Evolutionary conservation across 2,113 vertebrate species (phyloP).

Genomic region (Chaetorhynchus papuensis): DNA sequence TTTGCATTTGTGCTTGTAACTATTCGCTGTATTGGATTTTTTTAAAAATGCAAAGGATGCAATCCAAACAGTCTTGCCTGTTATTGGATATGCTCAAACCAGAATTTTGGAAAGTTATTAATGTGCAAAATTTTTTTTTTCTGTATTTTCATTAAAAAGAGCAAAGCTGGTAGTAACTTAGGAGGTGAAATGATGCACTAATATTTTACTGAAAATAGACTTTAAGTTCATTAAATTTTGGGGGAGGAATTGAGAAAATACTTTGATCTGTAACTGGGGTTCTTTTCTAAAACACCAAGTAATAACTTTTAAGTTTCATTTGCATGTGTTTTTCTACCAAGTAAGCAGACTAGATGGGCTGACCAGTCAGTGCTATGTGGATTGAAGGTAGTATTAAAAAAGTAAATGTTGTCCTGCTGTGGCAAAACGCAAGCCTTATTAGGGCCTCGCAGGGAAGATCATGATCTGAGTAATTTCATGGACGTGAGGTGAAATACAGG

Average conservation of each 20-base stretch:
- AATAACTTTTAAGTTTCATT: neutral
- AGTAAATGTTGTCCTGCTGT: neutral
- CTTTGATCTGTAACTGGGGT: neutral
- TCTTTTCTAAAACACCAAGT: neutral
- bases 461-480: neutral
- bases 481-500: neutral
- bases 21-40: neutral
- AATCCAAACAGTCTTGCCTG: neutral
- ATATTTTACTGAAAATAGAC: neutral
- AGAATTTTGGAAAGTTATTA: neutral
- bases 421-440: neutral
- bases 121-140: neutral
- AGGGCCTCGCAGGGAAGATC: neutral
- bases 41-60: neutral
- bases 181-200: neutral
- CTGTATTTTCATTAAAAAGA: neutral
- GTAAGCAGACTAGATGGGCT: neutral
- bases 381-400: neutral
- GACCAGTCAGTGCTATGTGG: neutral
- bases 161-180: neutral
- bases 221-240: neutral
- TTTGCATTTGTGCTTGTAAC: neutral
- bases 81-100: neutral
- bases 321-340: neutral
- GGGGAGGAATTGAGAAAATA: neutral